Evolutionary conservation across 2,113 vertebrate genomes (phyloP).

Genomic region (Polypterus senegalus): DNA sequence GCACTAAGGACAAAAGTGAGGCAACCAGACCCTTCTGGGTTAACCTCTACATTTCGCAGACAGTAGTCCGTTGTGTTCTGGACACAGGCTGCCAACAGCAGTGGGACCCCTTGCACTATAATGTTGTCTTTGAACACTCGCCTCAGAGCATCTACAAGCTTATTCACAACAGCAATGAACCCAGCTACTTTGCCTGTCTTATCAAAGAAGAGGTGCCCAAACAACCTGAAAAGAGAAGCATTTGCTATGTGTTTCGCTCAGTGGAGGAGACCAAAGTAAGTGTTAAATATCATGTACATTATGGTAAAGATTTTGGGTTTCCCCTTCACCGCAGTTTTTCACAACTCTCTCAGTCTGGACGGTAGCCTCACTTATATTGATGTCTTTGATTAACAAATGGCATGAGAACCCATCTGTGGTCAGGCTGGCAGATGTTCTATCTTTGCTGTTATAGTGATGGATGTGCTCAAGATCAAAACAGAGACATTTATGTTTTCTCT

Average conservation of each 20-base stretch:
- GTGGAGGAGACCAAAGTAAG: slow-evolving; percentile 79
- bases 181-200: slow-evolving; percentile 78
- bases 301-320: too few relatives aligned
- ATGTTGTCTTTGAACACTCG: slow-evolving; percentile 67
- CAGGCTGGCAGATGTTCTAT: too few relatives aligned
- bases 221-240: slow-evolving; percentile 32
- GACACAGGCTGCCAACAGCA: slow-evolving; percentile 43
- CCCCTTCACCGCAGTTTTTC: too few relatives aligned
- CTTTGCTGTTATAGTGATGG: too few relatives aligned
- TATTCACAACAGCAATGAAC: slow-evolving; percentile 84
- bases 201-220: slow-evolving; percentile 41
- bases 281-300: slow-evolving; percentile 1
- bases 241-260: slow-evolving; percentile 82
- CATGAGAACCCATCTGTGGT: too few relatives aligned
- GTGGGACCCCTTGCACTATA: slow-evolving; percentile 74
- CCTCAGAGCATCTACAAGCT: slow-evolving; percentile 74
- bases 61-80: slow-evolving; percentile 53
- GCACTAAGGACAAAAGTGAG: slow-evolving; percentile 26
- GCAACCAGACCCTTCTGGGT: slow-evolving; percentile 27
- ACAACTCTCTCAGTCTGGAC: too few relatives aligned
- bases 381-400: too few relatives aligned
- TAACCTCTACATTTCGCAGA: slow-evolving; percentile 57
- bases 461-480: too few relatives aligned
- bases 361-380: too few relatives aligned
- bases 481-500: too few relatives aligned